Base-by-base conservation (phyloP, 2,113 vertebrate genomes). In the Mohoua ochrocephala region DNA sequence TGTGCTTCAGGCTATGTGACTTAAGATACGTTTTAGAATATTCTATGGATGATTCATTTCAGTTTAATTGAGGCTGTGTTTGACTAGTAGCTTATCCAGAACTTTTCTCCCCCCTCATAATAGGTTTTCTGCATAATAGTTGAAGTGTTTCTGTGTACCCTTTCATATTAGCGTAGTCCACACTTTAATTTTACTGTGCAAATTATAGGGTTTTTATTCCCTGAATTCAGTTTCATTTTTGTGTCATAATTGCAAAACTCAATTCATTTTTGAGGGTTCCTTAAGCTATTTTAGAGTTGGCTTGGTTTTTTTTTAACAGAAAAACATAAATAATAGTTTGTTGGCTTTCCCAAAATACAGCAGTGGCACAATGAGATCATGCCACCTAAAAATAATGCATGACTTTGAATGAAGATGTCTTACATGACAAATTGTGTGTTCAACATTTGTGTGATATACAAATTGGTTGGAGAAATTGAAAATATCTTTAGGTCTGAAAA, bases 401-500 rank as follows among this genome's bases (percentile, higher is more conserved):
- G 37, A 68, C 76, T 80, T 87, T 19, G 68, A 81, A 45, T 91
- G 79, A 91, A 80, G 49, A 35, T 94, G 70, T 88, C n/a, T 63
- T 77, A 47, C 26, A 31, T 35, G 80, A 71, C 61, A 82, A 64
- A 79, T 47, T 70, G 15, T 44, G 41, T 76, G n/a, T 67, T 86
- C 47, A 78, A 17, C 44, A 53, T 64, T 94, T 89, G 28, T 3
- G 11, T 78, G 81, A 54, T 78, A 41, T 49, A 91, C 49, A 73
- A 71, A 91, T 91, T 79, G 63, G 11, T 80, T 84, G 89, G 41
- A 82, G 91, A 95, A 92, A 73, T 84, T 82, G 78, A 73, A 79
- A 87, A 44, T 91, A 61, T 67, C 87, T 84, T 96, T 63, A 86
- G 28, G 35, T 91, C 92, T 78, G 80, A 82, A 93, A 93, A 80